Conservation (phyloP, 2,113 vertebrate genomes). For the Oncorhynchus mykiss region DNA sequence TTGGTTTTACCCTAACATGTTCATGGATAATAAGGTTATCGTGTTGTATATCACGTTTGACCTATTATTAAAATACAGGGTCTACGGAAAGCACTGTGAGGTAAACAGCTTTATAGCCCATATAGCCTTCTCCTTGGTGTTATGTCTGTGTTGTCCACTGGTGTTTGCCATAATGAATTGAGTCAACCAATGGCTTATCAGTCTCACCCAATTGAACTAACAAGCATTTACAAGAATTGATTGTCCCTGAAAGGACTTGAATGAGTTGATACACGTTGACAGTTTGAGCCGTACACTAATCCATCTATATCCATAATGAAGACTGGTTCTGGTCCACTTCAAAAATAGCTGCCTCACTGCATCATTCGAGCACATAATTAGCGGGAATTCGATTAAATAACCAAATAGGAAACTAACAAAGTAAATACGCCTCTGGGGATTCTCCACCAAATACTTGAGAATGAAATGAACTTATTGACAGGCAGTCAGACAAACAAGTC, state of each 20-base stretch:
- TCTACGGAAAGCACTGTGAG: no score
- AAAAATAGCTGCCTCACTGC: constrained; percentile 46
- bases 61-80: no score
- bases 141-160: constrained; percentile 19
- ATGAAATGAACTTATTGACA: constrained; percentile 70
- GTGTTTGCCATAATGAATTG: constrained; percentile 17
- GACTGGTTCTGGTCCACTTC: constrained; percentile 56
- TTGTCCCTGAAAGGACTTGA: constrained; percentile 23
- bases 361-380: constrained; percentile 71
- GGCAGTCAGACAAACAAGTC: constrained; percentile 52
- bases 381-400: constrained; percentile 74
- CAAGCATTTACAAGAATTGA: constrained; percentile 44
- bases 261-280: constrained; percentile 52
- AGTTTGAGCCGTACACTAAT: constrained; percentile 38
- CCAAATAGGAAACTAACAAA: constrained; percentile 75
- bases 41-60: no score
- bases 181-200: constrained; percentile 36
- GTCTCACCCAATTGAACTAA: constrained; percentile 48
- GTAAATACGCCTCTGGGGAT: constrained; percentile 72
- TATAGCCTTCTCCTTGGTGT: neutral
- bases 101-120: neutral
- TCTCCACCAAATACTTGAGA: constrained; percentile 58
- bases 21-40: no score
- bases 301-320: constrained; percentile 47
- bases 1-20: no score